phyloP scores from a whole-genome alignment of 64 coral and sea anemone species.

The Trachythela sp. region DNA sequence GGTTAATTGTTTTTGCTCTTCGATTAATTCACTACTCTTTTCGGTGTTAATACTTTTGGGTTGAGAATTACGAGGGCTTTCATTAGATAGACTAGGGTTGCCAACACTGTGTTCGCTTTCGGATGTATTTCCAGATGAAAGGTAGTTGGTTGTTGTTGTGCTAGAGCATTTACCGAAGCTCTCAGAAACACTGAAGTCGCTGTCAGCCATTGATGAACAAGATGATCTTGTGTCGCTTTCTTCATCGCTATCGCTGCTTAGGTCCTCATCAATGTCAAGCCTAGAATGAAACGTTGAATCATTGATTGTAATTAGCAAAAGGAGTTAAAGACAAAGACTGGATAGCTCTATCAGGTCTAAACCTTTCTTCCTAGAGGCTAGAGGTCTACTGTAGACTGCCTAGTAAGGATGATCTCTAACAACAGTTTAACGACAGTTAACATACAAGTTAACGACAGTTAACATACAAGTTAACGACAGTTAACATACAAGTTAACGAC shows the following conservation, averaged over 20 bases:
- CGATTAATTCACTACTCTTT: too few relatives aligned
- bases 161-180: neutral
- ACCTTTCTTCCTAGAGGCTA: too few relatives aligned
- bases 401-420: too few relatives aligned
- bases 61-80: neutral
- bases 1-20: too few relatives aligned
- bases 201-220: neutral
- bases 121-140: neutral
- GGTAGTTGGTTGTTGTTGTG: neutral
- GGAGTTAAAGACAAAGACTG: neutral
- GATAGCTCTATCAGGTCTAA: neutral
- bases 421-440: too few relatives aligned
- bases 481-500: too few relatives aligned
- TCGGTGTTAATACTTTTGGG: too few relatives aligned
- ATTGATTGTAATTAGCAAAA: neutral
- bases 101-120: neutral
- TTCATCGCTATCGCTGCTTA: conserved; percentile 50
- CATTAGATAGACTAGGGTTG: neutral
- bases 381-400: too few relatives aligned
- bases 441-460: too few relatives aligned
- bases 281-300: conserved; percentile 1
- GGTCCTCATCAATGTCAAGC: conserved; percentile 40
- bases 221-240: neutral
- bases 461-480: too few relatives aligned
- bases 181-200: neutral